phyloP scores from a whole-genome alignment of 2,888 invertebrate genomes.

The Luperina nickerlii region DNA sequence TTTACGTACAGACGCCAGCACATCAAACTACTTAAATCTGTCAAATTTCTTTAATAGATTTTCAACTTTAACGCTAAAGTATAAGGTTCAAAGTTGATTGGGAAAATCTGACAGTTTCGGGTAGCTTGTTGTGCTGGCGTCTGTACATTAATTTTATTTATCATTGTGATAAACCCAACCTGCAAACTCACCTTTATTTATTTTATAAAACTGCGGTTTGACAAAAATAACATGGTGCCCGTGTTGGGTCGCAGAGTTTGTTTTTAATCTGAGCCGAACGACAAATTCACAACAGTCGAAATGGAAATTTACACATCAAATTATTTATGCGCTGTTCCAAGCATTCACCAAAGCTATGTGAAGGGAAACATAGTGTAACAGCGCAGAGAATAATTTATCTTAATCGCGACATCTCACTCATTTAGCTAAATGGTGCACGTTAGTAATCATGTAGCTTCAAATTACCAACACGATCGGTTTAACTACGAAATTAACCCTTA shows the following conservation, averaged over 20 bases:
- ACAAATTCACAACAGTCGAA: conserved; percentile 14
- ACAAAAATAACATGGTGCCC: conserved; percentile 13
- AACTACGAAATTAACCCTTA: conserved; percentile 57
- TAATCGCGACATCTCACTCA: conserved; percentile 49
- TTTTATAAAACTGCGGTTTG: conserved; percentile 3
- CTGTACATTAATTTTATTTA: conserved; percentile 10
- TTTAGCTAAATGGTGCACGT: conserved; percentile 55
- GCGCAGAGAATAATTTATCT: conserved; percentile 49
- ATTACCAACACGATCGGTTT: conserved; percentile 43
- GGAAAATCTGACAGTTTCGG: too few species aligned
- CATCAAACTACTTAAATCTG: too few species aligned
- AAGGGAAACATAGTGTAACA: conserved; percentile 34
- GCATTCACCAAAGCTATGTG: conserved; percentile 28
- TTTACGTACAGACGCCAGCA: too few species aligned
- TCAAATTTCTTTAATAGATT: too few species aligned
- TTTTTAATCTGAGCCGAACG: conserved; percentile 26
- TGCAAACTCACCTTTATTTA: neutral
- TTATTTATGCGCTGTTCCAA: conserved; percentile 39
- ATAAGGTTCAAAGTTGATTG: too few species aligned
- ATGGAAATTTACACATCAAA: conserved; percentile 25
- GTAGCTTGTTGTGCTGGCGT: too few species aligned
- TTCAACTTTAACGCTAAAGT: too few species aligned
- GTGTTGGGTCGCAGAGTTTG: conserved; percentile 13
- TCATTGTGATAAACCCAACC: neutral
- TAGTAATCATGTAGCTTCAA: conserved; percentile 54